Evolutionary conservation across 2,113 vertebrate species (phyloP).

Genomic region (Bujurquina vittata): DNA sequence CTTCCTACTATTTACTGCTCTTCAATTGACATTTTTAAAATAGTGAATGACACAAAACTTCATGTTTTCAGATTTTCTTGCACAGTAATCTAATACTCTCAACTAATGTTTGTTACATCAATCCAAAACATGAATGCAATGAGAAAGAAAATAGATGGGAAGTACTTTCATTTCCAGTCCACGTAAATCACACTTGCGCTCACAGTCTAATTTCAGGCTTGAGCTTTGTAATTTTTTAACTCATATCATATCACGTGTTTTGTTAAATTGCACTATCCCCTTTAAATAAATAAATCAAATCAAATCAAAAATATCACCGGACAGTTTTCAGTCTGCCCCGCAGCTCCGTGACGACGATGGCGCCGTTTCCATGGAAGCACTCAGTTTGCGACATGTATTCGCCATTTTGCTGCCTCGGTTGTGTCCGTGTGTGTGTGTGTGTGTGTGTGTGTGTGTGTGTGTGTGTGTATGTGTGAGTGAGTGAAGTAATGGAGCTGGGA

Average conservation of each 20-base stretch:
- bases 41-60: no score
- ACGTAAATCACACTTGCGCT: neutral
- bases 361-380: conserved; percentile 84
- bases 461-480: neutral
- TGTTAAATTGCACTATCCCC: no score
- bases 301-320: no score
- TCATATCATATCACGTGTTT: no score
- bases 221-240: neutral
- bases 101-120: neutral
- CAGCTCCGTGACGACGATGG: conserved; percentile 11
- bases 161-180: neutral
- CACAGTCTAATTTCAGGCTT: neutral
- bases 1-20: no score
- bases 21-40: no score
- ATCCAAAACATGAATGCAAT: neutral
- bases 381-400: conserved; percentile 80
- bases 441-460: conserved; percentile 36
- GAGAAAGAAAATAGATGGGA: neutral
- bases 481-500: conserved; percentile 1
- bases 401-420: conserved; percentile 81
- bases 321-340: neutral
- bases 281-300: no score
- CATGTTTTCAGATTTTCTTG: no score
- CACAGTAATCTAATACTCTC: no score
- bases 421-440: conserved; percentile 28